Percentiles rank a stretch among this genome's conserved stretches.
These are phyloP conservation scores for Hesperia comma DNA, from an alignment of 2,888 invertebrate genomes.

Conservation along the genomic window DNA sequence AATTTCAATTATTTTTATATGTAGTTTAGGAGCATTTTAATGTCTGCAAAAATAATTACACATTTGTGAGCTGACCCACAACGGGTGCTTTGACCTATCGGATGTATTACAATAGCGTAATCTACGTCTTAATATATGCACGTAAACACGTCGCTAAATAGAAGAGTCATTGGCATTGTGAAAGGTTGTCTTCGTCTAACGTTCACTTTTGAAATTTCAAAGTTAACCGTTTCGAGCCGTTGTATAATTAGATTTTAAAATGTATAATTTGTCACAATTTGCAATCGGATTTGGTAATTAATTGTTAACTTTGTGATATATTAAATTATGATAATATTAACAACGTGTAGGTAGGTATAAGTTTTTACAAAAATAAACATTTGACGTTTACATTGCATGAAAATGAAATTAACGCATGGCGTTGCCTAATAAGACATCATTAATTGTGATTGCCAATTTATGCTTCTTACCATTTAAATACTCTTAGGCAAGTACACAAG, in stretches of 20 bases:
- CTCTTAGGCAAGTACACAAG: constrained; percentile 10
- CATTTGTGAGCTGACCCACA: constrained; percentile 9
- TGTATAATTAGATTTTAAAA: too few species aligned
- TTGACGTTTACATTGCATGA: too few species aligned
- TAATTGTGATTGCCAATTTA: too few species aligned
- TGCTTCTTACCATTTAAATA: too few species aligned
- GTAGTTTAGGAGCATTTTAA: neutral
- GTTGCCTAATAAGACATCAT: too few species aligned
- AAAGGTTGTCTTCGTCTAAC: constrained; percentile 51
- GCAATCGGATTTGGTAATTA: too few species aligned
- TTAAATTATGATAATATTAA: too few species aligned
- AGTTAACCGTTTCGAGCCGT: constrained; percentile 6
- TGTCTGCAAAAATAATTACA: neutral
- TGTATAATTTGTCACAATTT: too few species aligned
- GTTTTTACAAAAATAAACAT: too few species aligned
- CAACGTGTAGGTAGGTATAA: too few species aligned
- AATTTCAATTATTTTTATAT: constrained; percentile 1
- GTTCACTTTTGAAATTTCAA: constrained; percentile 24
- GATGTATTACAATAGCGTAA: constrained; percentile 18
- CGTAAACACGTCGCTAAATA: constrained; percentile 25
- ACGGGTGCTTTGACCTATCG: constrained; percentile 17
- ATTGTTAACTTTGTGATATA: too few species aligned
- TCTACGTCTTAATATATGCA: constrained; percentile 34
- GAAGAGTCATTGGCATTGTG: constrained; percentile 56
- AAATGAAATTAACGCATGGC: too few species aligned